These are phyloP conservation scores for Phalanger gymnotis DNA, from an alignment of 2,797 vertebrate genomes.

Conservation along the genomic window DNA sequence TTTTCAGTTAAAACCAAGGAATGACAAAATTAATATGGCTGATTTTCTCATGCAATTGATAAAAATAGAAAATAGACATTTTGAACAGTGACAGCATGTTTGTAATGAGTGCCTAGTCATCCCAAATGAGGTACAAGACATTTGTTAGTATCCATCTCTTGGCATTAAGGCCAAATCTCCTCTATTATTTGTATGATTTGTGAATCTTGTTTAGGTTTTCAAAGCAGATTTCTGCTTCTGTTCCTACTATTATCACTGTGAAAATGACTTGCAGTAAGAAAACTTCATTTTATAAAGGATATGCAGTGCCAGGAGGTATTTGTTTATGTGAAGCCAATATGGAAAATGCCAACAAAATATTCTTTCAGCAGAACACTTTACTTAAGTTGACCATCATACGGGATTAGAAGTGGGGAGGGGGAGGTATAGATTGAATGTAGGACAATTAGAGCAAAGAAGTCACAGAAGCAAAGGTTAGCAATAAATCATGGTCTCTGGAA, in stretches of 20 bases:
- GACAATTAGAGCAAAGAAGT: not conserved
- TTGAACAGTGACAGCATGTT: not conserved
- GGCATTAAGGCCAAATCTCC: not conserved
- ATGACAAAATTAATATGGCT: not conserved
- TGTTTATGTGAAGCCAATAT: not conserved
- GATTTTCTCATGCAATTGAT: not conserved
- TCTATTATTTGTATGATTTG: not conserved
- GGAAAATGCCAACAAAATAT: not conserved
- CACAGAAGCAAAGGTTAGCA: not conserved
- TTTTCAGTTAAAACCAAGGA: not conserved
- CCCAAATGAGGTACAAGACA: not conserved
- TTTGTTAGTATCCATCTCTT: not conserved
- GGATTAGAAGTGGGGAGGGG: not conserved
- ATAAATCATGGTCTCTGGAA: not conserved
- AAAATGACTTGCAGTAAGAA: not conserved
- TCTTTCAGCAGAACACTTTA: not conserved
- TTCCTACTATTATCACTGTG: not conserved
- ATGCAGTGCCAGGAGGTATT: accelerated
- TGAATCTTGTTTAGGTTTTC: not conserved
- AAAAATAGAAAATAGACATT: not conserved
- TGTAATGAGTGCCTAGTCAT: not conserved
- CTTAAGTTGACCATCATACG: not conserved
- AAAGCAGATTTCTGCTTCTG: not conserved
- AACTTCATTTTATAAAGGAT: not conserved
- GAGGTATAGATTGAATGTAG: not conserved